Evolutionary conservation across 2,888 invertebrate species (phyloP).

Genomic region (Stegophylla sp.): DNA sequence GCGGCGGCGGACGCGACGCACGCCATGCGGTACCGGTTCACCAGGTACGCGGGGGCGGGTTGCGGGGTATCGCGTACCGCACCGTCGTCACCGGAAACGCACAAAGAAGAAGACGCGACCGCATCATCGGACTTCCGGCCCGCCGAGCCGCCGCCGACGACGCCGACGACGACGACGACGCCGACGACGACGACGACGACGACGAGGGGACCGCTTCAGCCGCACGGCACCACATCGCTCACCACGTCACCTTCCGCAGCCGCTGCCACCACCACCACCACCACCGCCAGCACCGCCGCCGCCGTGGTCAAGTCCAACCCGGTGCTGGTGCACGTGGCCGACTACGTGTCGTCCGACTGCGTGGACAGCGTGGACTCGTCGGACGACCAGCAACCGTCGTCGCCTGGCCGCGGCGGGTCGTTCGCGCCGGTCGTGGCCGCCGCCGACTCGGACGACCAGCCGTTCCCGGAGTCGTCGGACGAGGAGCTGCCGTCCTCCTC

Average conservation of each 20-base stretch:
- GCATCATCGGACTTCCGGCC: no score
- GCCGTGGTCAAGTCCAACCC: background rate
- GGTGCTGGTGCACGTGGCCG: slow-evolving; percentile 46
- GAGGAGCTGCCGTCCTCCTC: background rate
- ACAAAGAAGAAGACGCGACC: background rate
- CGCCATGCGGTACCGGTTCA: background rate
- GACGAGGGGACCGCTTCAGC: no score
- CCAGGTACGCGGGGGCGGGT: background rate
- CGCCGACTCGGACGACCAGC: background rate
- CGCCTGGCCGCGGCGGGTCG: background rate
- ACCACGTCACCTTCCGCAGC: background rate
- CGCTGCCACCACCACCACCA: no score
- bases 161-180: background rate
- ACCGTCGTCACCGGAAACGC: slow-evolving; percentile 27
- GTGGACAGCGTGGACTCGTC: slow-evolving; percentile 53
- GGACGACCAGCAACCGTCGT: slow-evolving; percentile 10
- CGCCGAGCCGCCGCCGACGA: background rate
- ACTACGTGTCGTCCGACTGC: slow-evolving; percentile 54
- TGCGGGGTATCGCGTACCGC: slow-evolving; percentile 9
- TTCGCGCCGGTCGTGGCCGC: background rate
- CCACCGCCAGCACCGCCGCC: background rate
- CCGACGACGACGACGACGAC: no score
- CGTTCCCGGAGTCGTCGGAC: slow-evolving; percentile 26
- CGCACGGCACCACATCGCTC: no score
- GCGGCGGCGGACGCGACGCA: background rate